phyloP scores from a whole-genome alignment of 2,888 invertebrate species.

The Parnassius glacialis region DNA sequence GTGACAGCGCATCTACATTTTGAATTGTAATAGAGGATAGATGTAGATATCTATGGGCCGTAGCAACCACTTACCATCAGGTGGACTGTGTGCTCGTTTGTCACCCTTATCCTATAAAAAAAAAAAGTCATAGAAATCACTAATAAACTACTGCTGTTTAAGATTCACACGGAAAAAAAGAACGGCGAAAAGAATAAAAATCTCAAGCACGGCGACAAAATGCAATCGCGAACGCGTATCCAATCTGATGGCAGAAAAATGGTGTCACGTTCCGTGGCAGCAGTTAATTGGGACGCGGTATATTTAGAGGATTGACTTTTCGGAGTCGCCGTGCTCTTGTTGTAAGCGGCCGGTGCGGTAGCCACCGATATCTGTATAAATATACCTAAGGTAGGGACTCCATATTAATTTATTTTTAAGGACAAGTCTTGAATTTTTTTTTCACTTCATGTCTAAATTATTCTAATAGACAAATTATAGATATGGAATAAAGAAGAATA shows the following conservation, averaged over 20 bases:
- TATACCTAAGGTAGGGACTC: constrained; percentile 14
- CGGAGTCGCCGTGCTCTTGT: constrained; percentile 41
- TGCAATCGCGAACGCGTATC: not conserved
- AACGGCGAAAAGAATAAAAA: not conserved
- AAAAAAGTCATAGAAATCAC: no score
- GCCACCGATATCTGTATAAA: constrained; percentile 13
- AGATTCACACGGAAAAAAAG: no score
- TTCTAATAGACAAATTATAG: no score
- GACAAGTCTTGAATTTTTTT: not conserved
- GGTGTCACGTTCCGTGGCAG: constrained; percentile 18
- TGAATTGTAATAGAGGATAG: no score
- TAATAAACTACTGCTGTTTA: no score
- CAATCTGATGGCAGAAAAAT: constrained; percentile 9
- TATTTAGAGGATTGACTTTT: constrained; percentile 46
- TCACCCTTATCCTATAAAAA: no score
- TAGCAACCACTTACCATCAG: no score
- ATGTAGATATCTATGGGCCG: no score
- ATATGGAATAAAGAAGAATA: no score
- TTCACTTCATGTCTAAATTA: no score
- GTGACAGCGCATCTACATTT: no score
- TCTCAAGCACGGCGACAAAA: not conserved
- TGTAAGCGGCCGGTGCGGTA: constrained; percentile 25
- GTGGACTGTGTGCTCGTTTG: no score
- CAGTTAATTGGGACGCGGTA: constrained; percentile 49
- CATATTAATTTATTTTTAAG: not conserved